Conservation (phyloP, 2,888 invertebrate species). For the Hyppa rectilinea region DNA sequence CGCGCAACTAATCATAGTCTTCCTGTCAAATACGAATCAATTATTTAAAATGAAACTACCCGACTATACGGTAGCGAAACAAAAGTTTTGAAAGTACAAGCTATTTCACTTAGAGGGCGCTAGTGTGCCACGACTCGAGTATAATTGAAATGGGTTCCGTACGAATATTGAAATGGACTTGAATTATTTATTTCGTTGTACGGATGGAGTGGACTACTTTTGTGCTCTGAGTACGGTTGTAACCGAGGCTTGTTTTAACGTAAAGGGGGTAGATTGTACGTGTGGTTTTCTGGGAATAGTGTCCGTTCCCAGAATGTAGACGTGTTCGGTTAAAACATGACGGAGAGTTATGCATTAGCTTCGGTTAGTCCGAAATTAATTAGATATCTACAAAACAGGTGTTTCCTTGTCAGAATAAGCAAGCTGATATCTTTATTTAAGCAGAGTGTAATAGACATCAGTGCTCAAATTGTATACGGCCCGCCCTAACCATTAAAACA, state of each 20-base stretch:
- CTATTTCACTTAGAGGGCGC: slow-evolving; percentile 59
- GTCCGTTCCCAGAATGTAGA: not conserved
- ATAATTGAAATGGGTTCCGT: slow-evolving; percentile 64
- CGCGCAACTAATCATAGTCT: not conserved
- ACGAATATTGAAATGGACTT: slow-evolving; percentile 46
- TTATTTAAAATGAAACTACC: slow-evolving; percentile 44
- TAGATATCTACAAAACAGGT: no score
- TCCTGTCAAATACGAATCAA: slow-evolving; percentile 34
- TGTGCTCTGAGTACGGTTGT: slow-evolving; percentile 8
- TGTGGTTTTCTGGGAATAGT: no score
- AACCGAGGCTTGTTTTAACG: slow-evolving; percentile 10
- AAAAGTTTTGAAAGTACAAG: slow-evolving; percentile 62
- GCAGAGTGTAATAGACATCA: no score
- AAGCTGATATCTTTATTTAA: no score
- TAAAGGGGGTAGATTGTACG: not conserved
- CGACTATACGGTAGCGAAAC: slow-evolving; percentile 17
- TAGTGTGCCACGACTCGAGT: slow-evolving; percentile 37
- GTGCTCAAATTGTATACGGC: no score
- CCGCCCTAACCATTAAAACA: no score
- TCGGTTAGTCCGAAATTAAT: not conserved
- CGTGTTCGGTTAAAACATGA: not conserved
- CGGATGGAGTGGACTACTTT: slow-evolving; percentile 33
- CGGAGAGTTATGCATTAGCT: not conserved
- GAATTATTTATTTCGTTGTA: slow-evolving; percentile 56
- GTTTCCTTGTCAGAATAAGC: no score